Evolutionary conservation across 2,888 invertebrate genomes (phyloP), one percentile per base, ranked within the genome.

Genomic region (Lydus trimaculatus): DNA sequence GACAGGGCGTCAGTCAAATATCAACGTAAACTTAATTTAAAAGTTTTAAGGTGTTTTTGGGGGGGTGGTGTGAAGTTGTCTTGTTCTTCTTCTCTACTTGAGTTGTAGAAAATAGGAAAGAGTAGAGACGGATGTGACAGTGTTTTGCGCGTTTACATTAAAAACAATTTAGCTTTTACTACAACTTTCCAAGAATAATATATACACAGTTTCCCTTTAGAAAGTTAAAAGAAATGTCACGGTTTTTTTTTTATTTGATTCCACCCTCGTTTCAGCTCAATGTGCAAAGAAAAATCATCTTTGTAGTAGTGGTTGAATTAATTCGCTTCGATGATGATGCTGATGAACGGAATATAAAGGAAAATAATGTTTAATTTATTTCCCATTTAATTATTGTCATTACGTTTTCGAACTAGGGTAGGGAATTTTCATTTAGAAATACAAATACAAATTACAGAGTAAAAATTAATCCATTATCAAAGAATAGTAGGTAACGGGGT

Each of bases 1-100:
- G 76, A 75, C 75, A 73, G 72, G 73, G 75, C 73, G 80, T 79
- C 81, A 79, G 74, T 80, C 80, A 79, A 79, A 76, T 75, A 78
- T 77, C 78, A 75, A 70, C 73, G 73, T 74, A 76, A 79, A 80
- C 78, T 75, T 76, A 77, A 78, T 80, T 79, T 78, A 74, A 75
- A 79, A 80, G 73, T 79, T 80, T 77, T 58, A 67, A 73, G 74
- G 73, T 72, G 74, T 67, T 67, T 28, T 28, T n/a, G n/a, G n/a
- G n/a, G n/a, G n/a, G 28, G 28, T 33, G 64, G 62, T 56, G 56
- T 56, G 28, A 25, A 56, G 25, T 56, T n/a, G n/a, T n/a, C n/a
- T n/a, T n/a, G n/a, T n/a, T n/a, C n/a, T n/a, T n/a, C n/a, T n/a
- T 52, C 20, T 48, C 2, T 11, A 15, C 7, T 20, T 48, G 17